Evolutionary conservation across 2,797 vertebrate species (phyloP).

Genomic region (Enteromius mattozi): DNA sequence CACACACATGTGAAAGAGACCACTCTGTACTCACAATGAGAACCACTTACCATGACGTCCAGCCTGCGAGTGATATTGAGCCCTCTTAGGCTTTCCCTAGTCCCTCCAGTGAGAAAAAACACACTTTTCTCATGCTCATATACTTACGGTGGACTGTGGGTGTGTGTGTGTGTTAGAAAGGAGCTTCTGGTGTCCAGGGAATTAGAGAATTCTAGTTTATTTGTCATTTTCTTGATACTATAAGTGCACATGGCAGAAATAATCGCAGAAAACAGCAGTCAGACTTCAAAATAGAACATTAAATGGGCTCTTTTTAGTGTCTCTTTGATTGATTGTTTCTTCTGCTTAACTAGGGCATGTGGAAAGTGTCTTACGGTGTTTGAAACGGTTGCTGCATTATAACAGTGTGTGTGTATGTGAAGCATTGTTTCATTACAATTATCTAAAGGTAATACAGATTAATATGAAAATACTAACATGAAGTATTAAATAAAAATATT

Average conservation of each 20-base stretch:
- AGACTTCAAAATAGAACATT: conserved; percentile 35
- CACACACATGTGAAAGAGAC: neutral
- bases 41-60: conserved; percentile 23
- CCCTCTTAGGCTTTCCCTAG: conserved; percentile 4
- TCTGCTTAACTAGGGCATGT: conserved; percentile 25
- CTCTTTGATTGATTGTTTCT: conserved; percentile 33
- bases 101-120: conserved; percentile 21
- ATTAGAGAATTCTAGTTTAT: conserved; percentile 33
- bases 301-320: conserved; percentile 13
- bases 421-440: neutral
- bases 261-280: conserved; percentile 37
- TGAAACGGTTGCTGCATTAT: neutral
- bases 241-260: conserved; percentile 23
- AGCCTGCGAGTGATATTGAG: neutral
- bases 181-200: conserved; percentile 3
- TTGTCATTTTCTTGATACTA: conserved; percentile 20
- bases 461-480: neutral
- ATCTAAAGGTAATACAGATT: neutral
- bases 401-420: neutral
- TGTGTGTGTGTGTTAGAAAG: neutral
- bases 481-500: neutral
- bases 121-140: neutral
- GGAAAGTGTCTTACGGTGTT: neutral
- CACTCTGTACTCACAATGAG: conserved; percentile 9
- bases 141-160: neutral